These are phyloP conservation scores for Zosterops pallidus DNA, from an alignment of 2,113 vertebrate species.

Conservation along the genomic window DNA sequence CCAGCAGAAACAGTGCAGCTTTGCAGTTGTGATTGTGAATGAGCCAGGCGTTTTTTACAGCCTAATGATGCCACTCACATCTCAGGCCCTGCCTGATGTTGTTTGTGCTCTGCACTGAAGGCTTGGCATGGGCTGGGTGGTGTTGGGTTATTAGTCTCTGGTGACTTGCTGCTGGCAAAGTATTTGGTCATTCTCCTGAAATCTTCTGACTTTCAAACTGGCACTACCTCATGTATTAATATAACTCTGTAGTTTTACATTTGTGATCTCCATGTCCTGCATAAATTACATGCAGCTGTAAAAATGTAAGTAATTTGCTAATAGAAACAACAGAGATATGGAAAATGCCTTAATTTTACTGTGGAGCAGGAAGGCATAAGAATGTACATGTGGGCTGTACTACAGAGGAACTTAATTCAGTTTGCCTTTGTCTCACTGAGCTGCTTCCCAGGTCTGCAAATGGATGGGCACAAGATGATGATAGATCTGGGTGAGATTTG, in stretches of 20 bases:
- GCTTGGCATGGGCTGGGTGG: neutral
- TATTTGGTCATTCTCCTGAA: neutral
- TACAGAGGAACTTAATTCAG: neutral
- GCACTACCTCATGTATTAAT: neutral
- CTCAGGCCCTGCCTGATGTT: neutral
- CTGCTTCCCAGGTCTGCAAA: neutral
- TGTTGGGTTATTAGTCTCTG: neutral
- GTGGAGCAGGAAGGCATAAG: neutral
- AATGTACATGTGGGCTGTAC: neutral
- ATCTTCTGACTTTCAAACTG: neutral
- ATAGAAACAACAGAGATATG: neutral
- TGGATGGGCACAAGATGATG: neutral
- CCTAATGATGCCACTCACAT: fast-evolving
- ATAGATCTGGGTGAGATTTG: neutral
- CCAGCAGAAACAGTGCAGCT: neutral
- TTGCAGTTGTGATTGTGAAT: neutral
- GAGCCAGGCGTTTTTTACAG: neutral
- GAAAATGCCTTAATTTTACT: neutral
- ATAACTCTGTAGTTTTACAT: neutral
- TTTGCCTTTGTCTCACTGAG: neutral
- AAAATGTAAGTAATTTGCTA: neutral
- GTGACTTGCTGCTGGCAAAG: neutral
- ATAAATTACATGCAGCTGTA: neutral
- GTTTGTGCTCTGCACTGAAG: neutral
- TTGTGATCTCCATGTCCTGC: neutral